These are phyloP conservation scores for Siniperca knerii DNA, from an alignment of 2,113 vertebrate genomes.

Conservation along the genomic window DNA sequence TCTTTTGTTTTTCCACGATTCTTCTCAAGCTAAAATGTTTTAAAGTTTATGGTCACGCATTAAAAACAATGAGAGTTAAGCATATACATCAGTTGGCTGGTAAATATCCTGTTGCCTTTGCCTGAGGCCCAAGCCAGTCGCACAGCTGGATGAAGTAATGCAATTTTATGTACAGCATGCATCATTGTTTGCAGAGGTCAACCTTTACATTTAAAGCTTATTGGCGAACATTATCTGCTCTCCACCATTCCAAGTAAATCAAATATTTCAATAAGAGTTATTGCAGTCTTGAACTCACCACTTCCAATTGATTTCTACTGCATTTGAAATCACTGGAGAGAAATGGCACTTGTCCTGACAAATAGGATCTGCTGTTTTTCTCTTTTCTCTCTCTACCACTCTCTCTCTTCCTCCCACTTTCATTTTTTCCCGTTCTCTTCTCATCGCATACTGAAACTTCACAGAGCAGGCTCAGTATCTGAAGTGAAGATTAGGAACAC, in stretches of 20 bases:
- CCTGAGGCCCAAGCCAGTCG: neutral
- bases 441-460: slow-evolving; percentile 49
- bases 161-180: neutral
- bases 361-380: slow-evolving; percentile 30
- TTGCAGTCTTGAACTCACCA: neutral
- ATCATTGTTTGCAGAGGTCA: neutral
- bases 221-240: neutral
- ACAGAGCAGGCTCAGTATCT: slow-evolving; percentile 31
- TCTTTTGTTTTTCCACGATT: slow-evolving; percentile 1
- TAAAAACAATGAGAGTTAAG: slow-evolving; percentile 2
- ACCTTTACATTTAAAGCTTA: neutral
- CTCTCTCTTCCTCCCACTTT: slow-evolving; percentile 33
- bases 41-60: neutral
- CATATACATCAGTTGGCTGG: neutral
- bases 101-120: neutral
- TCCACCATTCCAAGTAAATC: neutral
- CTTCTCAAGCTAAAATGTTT: neutral
- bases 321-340: slow-evolving; percentile 1
- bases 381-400: slow-evolving; percentile 3
- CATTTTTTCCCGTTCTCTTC: slow-evolving; percentile 33
- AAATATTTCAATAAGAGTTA: neutral
- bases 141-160: slow-evolving; percentile 6
- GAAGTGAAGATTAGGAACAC: slow-evolving; percentile 60
- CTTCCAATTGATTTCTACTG: neutral
- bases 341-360: slow-evolving; percentile 24